Evolutionary conservation across 2,888 invertebrate genomes (phyloP).

Genomic region (Strigamia maritima): DNA sequence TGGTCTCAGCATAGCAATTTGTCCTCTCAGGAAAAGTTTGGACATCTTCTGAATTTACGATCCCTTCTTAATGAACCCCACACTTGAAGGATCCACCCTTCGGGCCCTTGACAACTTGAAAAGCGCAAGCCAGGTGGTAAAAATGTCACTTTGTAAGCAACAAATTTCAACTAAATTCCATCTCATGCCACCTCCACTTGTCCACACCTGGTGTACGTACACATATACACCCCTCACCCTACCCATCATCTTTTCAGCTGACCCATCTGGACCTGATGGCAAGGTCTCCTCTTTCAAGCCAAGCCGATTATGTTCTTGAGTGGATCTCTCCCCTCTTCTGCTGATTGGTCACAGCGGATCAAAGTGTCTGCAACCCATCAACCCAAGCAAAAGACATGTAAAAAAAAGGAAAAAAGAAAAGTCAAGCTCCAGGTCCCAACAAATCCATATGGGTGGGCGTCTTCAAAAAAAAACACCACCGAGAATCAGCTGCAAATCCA

Average conservation of each 20-base stretch:
- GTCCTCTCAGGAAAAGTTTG: slow-evolving; percentile 8
- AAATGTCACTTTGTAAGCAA: not conserved
- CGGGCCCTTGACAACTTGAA: not conserved
- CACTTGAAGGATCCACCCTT: not conserved
- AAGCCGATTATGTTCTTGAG: slow-evolving; percentile 27
- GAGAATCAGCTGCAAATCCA: slow-evolving; percentile 17
- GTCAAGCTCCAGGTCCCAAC: not conserved
- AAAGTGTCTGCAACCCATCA: slow-evolving; percentile 27
- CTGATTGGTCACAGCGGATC: slow-evolving; percentile 26
- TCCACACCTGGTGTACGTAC: not conserved
- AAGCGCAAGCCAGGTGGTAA: not conserved
- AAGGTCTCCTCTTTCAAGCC: slow-evolving; percentile 19
- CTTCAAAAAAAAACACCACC: not conserved
- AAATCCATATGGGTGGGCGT: slow-evolving; percentile 26
- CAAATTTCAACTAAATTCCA: slow-evolving; percentile 9
- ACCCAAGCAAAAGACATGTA: not conserved
- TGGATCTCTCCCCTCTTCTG: slow-evolving; percentile 22
- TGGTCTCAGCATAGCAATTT: slow-evolving; percentile 17
- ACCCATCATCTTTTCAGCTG: slow-evolving; percentile 1
- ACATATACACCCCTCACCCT: not conserved
- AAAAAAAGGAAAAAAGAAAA: slow-evolving; percentile 15
- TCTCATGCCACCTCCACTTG: slow-evolving; percentile 7
- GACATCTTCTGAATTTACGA: slow-evolving; percentile 3
- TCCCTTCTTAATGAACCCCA: slow-evolving; percentile 13
- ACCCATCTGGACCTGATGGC: slow-evolving; percentile 26